Conservation (phyloP, 2,113 vertebrate genomes). For the Galeopterus variegatus region DNA sequence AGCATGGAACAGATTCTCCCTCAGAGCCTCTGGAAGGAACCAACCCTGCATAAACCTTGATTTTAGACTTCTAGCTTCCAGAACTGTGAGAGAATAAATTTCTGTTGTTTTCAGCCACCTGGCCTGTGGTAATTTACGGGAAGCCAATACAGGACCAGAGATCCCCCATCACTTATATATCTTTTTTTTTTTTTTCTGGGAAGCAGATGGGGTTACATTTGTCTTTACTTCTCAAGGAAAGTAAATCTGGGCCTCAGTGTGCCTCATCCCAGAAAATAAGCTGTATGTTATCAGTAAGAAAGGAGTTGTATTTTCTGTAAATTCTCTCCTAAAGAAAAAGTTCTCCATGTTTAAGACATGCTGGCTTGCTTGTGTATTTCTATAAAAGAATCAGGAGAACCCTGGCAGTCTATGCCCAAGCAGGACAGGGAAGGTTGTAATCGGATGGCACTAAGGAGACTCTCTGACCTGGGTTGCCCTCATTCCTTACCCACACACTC, state of each 20-base stretch:
- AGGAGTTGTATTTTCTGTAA: not conserved
- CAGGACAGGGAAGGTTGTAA: not conserved
- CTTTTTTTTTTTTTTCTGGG: not conserved
- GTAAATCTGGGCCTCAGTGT: not conserved
- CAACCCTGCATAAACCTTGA: not conserved
- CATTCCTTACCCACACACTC: not conserved
- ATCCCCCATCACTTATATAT: not conserved
- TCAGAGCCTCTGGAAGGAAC: not conserved
- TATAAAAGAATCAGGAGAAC: not conserved
- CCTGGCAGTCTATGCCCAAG: not conserved
- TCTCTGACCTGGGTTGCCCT: not conserved
- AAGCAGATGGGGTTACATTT: not conserved
- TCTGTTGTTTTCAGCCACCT: not conserved
- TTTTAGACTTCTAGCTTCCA: not conserved
- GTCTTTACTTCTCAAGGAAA: not conserved
- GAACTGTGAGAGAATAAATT: not conserved
- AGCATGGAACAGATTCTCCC: not conserved
- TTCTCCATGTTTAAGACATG: not conserved
- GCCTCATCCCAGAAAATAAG: not conserved
- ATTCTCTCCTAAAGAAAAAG: not conserved
- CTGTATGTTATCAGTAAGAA: not conserved
- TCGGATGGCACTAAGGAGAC: not conserved
- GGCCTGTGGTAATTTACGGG: not conserved
- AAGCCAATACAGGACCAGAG: not conserved
- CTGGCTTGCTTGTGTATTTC: not conserved